A percentile compares a stretch with the other conserved stretches of the same genome.
Conservation (phyloP, 2,113 vertebrate species). For the Chloebia gouldiae region DNA sequence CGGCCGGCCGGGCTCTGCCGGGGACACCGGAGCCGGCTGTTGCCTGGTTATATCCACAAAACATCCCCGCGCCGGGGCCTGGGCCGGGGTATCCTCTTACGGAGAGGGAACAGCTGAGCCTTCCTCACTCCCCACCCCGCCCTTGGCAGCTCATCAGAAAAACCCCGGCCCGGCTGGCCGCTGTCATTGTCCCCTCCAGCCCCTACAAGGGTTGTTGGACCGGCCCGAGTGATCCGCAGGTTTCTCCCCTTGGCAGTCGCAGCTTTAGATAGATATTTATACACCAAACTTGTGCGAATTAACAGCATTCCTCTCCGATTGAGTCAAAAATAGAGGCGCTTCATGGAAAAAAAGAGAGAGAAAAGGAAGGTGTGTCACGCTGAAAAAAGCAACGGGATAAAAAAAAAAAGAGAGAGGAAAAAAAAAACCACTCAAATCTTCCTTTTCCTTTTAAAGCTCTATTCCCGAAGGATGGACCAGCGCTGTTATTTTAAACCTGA, state of each 20-base stretch:
- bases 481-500: not conserved
- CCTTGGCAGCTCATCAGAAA: constrained; percentile 56
- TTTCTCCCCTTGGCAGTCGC: not conserved
- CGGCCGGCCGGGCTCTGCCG: not conserved
- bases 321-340: constrained; percentile 64
- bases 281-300: not conserved
- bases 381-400: not conserved
- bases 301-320: constrained; percentile 64
- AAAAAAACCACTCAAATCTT: not conserved
- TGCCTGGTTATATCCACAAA: constrained; percentile 65
- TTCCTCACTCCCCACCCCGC: constrained; percentile 53
- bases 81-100: constrained; percentile 5
- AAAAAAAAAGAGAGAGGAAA: not conserved
- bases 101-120: constrained; percentile 38
- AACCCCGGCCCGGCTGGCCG: not conserved
- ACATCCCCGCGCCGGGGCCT: constrained; percentile 11
- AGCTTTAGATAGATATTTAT: constrained; percentile 23
- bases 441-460: constrained; percentile 47
- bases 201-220: constrained; percentile 66
- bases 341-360: not conserved
- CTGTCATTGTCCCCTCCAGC: constrained; percentile 5
- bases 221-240: not conserved
- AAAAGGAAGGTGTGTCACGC: not conserved
- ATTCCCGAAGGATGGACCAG: not conserved
- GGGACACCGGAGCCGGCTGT: not conserved